Percentiles rank a stretch among this genome's conserved stretches.
Evolutionary conservation across 92 coral and sea anemone genomes (phyloP).

Genomic region (Parazoanthus swiftii): DNA sequence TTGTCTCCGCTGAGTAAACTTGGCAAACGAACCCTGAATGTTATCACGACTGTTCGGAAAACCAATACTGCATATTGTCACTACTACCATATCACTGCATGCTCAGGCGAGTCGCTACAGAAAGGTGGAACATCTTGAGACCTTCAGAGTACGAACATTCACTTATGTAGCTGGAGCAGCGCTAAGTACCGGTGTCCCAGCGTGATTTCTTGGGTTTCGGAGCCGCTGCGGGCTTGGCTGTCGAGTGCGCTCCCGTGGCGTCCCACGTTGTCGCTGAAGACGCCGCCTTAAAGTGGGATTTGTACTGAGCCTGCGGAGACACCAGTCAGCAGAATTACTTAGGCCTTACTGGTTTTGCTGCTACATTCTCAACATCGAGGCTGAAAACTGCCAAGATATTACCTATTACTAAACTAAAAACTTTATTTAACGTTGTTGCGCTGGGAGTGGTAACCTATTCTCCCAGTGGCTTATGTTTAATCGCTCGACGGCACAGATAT

Average conservation of each 20-base stretch:
- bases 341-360: no score
- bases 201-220: slow-evolving; percentile 87
- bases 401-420: neutral
- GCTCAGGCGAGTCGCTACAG: no score
- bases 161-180: neutral
- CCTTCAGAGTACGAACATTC: neutral
- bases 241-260: slow-evolving; percentile 75
- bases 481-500: no score
- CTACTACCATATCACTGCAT: no score
- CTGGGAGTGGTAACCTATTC: no score
- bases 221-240: slow-evolving; percentile 74
- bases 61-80: no score
- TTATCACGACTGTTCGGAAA: no score
- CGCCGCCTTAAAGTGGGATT: slow-evolving; percentile 83
- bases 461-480: no score
- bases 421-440: no score
- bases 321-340: neutral
- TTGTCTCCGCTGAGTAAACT: no score
- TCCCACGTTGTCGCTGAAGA: slow-evolving; percentile 91
- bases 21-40: no score
- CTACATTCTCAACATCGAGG: neutral
- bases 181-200: slow-evolving; percentile 81
- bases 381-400: neutral
- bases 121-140: no score
- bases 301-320: slow-evolving; percentile 85